Evolutionary conservation across 1,140 invertebrate species (phyloP), one percentile per base, ranked within the genome.

Genomic region (Drosophila rufa): DNA sequence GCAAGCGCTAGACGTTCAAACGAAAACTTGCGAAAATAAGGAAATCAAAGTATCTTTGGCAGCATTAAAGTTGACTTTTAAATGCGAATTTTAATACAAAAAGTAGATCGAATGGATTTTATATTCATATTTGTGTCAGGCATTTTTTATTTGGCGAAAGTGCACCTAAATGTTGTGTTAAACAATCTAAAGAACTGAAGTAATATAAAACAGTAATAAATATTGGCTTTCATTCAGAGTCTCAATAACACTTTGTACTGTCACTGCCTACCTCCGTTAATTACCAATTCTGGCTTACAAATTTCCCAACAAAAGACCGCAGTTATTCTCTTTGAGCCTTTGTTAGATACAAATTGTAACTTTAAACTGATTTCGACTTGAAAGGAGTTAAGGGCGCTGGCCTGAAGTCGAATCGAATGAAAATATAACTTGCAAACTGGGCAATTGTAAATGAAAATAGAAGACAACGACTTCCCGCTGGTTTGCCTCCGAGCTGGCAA

Each of bases 381-480:
- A 33, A 59, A 59, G n/a, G 45, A 50, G 19, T 58, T 59, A 11
- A 9, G 15, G 11, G 7, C 15, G 7, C 15, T 36, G 67, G 38
- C 12, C 46, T 27, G 19, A 68, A 47, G 42, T 55, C 4, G 46
- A 70, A 64, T 57, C 67, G 45, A 65, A 59, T 57, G 43, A 45
- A 67, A 61, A 51, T 9, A 57, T 15, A 60, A 48, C 42, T 48
- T 53, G 57, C 66, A 43, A 62, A 53, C 50, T 42, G 45, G 40
- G 22, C 17, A 66, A 38, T 40, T 76, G 69, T 42, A 58, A 61
- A 82, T 66, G 53, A 65, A 62, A 75, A 59, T 71, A 30, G 67
- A 73, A 75, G 69, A 74, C 70, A 74, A 74, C 68, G 53, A 50
- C 67, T 59, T 25, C 51, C 53, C 67, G 53, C 68, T 73, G 66